phyloP scores from a whole-genome alignment of 2,113 vertebrate species.

The Vidua macroura region DNA sequence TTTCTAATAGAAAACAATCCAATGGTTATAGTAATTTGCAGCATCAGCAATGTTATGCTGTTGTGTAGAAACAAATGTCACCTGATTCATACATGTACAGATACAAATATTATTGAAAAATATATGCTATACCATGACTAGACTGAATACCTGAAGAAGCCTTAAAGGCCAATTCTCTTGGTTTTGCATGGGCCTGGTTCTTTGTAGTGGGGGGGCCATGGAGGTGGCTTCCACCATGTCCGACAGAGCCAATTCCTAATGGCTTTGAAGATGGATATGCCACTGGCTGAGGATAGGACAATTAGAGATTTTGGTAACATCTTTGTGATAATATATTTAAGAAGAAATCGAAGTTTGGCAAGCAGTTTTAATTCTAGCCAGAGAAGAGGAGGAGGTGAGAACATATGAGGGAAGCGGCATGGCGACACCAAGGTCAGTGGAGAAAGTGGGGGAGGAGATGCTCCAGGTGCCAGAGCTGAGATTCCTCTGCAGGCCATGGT shows the following conservation, averaged over 20 bases:
- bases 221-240: accelerated
- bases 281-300: too few relatives aligned
- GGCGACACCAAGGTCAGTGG: too few relatives aligned
- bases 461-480: accelerated
- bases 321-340: too few relatives aligned
- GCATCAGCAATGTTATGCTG: not conserved
- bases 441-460: not conserved
- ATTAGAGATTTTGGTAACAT: accelerated
- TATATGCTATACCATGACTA: not conserved
- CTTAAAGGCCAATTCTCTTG: not conserved
- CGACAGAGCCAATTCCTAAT: accelerated
- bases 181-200: not conserved
- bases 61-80: not conserved
- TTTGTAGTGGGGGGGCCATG: accelerated
- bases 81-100: not conserved
- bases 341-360: accelerated
- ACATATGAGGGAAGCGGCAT: not conserved
- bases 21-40: not conserved
- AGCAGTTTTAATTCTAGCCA: not conserved
- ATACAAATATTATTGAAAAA: not conserved
- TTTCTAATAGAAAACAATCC: not conserved
- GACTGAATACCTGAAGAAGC: not conserved
- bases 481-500: accelerated
- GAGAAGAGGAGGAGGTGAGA: not conserved
- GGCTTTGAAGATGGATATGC: not conserved